Base-by-base conservation (phyloP, 2,113 vertebrate species). In the Thamnaconus septentrionalis region DNA sequence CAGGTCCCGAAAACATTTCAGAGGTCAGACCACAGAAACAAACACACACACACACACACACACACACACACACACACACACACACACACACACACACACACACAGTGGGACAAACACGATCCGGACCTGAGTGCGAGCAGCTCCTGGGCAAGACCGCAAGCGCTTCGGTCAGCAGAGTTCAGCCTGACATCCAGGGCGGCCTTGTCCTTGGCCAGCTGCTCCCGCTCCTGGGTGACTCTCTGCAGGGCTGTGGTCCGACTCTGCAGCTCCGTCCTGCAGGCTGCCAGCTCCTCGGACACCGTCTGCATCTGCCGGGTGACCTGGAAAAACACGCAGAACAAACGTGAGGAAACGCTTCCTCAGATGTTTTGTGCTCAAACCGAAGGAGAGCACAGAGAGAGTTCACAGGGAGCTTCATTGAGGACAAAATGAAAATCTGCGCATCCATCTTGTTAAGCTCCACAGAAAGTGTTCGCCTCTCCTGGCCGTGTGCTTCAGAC, bases 41-140 rank as follows among this genome's bases (percentile, higher is more conserved):
- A 44, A 66, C 6, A 59, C 47, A 66, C 59, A 63, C 11, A 59
- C 18, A 31, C 18, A 31, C 18, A 31, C 18, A 31, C 18, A 31
- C 18, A 31, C 18, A 31, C 18, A 31, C 18, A 31, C 18, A 31
- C 59, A 66, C 6, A 59, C 47, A 66, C 59, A 63, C 11, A 59
- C n/a, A 61, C 46, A 79, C 41, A 66, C 6, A 59, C 47, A 66
- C 59, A 63, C 11, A 59, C 18, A 31, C 18, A 31, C 18, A 31
- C 18, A 31, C 18, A 31, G 18, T 31, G 18, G 18, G 18, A 31
- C 18, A 31, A 31, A 31, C 18, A 31, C 18, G 18, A 31, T 31
- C 18, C 18, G 57, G 31, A 96, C 95, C 93, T 93, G 72, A 96
- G 86, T 6, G 73, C 73, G 39, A 90, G 75, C 44, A 91, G 80